Conservation (phyloP, 2,888 invertebrate species). For the Thymelicus sylvestris region DNA sequence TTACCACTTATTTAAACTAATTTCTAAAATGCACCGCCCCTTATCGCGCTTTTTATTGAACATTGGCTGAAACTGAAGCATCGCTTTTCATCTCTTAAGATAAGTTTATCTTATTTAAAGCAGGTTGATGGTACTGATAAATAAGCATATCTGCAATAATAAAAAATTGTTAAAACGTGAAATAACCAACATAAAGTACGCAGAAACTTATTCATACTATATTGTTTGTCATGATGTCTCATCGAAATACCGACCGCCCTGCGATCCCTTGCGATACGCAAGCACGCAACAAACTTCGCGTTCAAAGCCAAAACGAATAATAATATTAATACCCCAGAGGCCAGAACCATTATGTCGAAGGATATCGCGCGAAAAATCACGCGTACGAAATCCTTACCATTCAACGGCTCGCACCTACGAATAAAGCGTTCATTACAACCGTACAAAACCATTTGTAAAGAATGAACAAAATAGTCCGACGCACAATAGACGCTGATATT, state of each 20-base stretch:
- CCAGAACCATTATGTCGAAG: conserved; percentile 43
- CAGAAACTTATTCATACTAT: too few relatives aligned
- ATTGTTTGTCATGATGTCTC: background rate
- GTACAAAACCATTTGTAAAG: conserved; percentile 73
- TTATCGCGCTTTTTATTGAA: conserved; percentile 54
- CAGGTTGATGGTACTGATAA: too few relatives aligned
- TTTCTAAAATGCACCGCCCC: conserved; percentile 56
- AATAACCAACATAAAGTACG: too few relatives aligned
- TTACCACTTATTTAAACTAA: conserved; percentile 68
- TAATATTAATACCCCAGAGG: conserved; percentile 43
- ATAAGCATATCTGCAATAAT: too few relatives aligned
- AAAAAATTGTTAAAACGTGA: too few relatives aligned
- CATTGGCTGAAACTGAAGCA: conserved; percentile 18
- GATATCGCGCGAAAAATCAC: conserved; percentile 61
- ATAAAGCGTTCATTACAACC: conserved; percentile 80
- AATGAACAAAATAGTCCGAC: conserved; percentile 73
- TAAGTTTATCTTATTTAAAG: too few relatives aligned
- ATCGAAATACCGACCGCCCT: background rate
- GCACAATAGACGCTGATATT: conserved; percentile 77
- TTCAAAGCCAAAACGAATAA: conserved; percentile 22
- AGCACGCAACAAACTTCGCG: background rate
- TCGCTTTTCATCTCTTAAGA: background rate
- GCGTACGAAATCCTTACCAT: conserved; percentile 53
- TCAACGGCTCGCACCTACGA: conserved; percentile 75
- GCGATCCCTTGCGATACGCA: background rate